Percentiles rank a stretch among this genome's conserved stretches.
Evolutionary conservation across 2,113 vertebrate genomes (phyloP).

Genomic region (Abramis brama): DNA sequence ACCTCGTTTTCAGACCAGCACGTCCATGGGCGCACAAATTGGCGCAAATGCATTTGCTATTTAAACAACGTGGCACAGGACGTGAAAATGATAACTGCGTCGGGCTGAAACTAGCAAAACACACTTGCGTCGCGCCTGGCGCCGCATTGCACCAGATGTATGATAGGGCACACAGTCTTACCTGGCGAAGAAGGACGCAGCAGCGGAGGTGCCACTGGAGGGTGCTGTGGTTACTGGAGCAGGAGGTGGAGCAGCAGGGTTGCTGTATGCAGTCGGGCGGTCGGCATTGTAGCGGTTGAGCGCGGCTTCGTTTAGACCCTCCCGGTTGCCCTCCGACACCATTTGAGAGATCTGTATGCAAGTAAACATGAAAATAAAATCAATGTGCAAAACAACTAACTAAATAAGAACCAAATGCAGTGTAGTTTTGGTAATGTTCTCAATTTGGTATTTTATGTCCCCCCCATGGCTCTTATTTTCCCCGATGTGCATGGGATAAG

Average conservation of each 20-base stretch:
- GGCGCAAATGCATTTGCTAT: no score
- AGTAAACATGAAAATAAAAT: conserved; percentile 6
- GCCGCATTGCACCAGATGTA: rapidly evolving
- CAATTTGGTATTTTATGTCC: background rate
- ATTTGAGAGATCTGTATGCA: conserved; percentile 88
- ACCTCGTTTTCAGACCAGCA: no score
- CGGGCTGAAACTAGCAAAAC: no score
- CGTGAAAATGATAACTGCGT: no score
- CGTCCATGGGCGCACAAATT: no score
- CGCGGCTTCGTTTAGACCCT: conserved; percentile 84
- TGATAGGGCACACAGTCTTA: conserved; percentile 65
- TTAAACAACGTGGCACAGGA: no score
- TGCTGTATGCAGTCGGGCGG: conserved; percentile 79
- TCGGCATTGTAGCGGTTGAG: conserved; percentile 90
- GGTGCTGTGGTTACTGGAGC: conserved; percentile 75
- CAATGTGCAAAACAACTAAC: background rate
- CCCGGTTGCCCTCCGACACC: conserved; percentile 85
- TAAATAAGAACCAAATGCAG: conserved; percentile 2
- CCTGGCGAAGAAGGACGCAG: conserved; percentile 97
- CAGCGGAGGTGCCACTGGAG: conserved; percentile 85
- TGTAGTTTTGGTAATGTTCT: background rate
- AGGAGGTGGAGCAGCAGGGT: conserved; percentile 77
- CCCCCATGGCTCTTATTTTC: background rate
- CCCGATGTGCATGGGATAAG: background rate
- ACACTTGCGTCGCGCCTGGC: no score